Conservation (phyloP, 2,797 vertebrate genomes). For the Columba guinea region DNA sequence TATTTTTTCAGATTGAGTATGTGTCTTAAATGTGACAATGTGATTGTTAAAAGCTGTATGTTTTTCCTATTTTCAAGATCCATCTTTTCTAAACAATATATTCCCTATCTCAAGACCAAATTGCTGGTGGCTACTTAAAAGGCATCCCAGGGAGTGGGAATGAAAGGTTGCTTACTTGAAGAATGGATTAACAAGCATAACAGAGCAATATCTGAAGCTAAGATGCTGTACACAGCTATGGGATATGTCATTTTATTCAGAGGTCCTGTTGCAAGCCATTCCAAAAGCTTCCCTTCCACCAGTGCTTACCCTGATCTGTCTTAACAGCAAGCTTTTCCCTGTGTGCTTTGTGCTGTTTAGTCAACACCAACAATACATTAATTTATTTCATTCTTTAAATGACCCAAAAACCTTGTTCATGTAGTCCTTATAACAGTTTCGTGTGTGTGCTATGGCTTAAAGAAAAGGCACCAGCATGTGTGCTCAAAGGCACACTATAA, state of each 20-base stretch:
- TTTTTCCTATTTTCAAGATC: neutral
- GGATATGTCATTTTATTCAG: neutral
- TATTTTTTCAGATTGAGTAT: neutral
- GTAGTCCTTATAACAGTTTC: neutral
- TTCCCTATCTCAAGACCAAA: neutral
- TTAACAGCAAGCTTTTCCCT: neutral
- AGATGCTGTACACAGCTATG: neutral
- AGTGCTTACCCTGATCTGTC: neutral
- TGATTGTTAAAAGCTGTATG: neutral
- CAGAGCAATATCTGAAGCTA: neutral
- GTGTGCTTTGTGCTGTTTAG: slow-evolving; percentile 21
- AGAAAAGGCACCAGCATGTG: neutral
- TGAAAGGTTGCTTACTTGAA: neutral
- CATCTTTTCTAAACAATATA: neutral
- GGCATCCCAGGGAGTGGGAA: neutral
- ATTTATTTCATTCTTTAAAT: neutral
- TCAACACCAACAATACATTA: neutral
- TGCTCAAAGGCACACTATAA: neutral
- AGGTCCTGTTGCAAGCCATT: neutral
- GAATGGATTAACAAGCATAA: neutral
- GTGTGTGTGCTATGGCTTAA: neutral
- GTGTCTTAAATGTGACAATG: neutral
- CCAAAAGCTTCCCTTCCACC: neutral
- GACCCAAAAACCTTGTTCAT: neutral
- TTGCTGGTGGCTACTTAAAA: neutral